phyloP scores from a whole-genome alignment of 2,113 vertebrate species.

The Eonycteris spelaea region DNA sequence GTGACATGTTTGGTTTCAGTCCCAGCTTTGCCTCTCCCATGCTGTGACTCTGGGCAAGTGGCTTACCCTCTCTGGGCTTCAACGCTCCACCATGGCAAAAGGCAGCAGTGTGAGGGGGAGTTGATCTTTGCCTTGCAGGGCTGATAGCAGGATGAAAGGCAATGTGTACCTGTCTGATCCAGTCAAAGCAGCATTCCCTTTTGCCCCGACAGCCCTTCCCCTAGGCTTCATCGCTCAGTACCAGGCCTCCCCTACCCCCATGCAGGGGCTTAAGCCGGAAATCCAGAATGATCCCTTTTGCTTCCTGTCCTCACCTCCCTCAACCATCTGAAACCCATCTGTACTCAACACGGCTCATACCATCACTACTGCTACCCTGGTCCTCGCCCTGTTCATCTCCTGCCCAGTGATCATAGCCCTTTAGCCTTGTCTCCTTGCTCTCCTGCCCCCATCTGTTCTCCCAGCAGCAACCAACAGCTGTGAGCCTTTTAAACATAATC shows the following conservation, averaged over 20 bases:
- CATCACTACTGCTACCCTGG: background rate
- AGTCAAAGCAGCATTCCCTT: background rate
- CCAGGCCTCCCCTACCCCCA: background rate
- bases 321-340: background rate
- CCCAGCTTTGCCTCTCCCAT: background rate
- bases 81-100: background rate
- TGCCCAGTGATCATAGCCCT: rapidly evolving
- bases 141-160: background rate
- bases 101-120: background rate
- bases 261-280: background rate
- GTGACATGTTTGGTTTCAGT: background rate
- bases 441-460: background rate
- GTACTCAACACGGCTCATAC: background rate
- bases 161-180: too few species aligned
- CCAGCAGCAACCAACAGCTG: background rate
- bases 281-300: background rate
- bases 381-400: background rate
- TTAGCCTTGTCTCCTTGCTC: background rate
- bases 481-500: background rate
- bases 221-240: background rate
- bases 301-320: background rate
- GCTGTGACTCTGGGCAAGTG: background rate
- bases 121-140: background rate
- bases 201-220: background rate
- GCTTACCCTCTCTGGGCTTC: background rate